These are phyloP conservation scores for Babyrousa celebensis DNA, from an alignment of 2,797 vertebrate genomes.

Conservation along the genomic window DNA sequence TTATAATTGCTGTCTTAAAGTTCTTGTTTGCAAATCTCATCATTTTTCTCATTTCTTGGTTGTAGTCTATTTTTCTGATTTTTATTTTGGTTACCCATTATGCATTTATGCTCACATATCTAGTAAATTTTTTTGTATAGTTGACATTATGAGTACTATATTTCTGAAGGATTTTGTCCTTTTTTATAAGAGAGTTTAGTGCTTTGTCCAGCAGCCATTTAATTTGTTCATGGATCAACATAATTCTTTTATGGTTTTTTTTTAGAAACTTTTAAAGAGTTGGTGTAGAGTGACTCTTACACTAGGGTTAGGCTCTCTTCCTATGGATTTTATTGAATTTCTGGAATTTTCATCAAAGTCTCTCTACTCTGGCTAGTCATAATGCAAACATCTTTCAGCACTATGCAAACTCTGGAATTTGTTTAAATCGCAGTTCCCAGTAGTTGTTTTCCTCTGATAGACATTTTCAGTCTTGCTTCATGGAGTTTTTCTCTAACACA, in stretches of 20 bases:
- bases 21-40: neutral
- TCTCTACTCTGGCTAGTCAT: neutral
- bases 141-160: neutral
- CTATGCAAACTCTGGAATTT: neutral
- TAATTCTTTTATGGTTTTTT: neutral
- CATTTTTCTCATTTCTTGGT: neutral
- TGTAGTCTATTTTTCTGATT: neutral
- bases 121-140: neutral
- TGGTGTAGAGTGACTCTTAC: neutral
- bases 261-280: neutral
- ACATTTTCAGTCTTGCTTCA: neutral
- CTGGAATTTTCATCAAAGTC: slow-evolving; percentile 9
- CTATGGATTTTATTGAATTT: neutral
- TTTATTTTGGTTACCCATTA: neutral
- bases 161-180: neutral
- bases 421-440: neutral
- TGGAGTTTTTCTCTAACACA: neutral
- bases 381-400: neutral
- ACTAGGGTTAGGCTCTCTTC: neutral
- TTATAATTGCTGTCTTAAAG: neutral
- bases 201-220: neutral
- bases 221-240: neutral
- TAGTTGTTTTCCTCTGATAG: neutral
- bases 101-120: neutral
- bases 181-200: slow-evolving; percentile 7